Evolutionary conservation across 2,888 invertebrate species (phyloP), one percentile per base, ranked within the genome.

Genomic region (Chrysolina haemoptera): DNA sequence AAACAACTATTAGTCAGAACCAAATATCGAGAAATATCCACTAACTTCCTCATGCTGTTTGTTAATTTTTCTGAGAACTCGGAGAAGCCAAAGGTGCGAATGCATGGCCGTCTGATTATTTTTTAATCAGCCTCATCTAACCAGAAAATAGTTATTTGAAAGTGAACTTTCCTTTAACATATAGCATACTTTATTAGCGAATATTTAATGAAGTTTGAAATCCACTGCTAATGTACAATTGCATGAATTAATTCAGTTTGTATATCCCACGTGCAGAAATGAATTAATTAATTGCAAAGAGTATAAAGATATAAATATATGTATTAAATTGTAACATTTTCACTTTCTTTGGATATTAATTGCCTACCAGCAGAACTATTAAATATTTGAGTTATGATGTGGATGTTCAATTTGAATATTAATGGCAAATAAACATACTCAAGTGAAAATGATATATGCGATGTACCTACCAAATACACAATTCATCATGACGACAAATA

Each of bases 301-400:
- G n/a, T 14, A 5, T 8, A 27, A 59, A n/a, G n/a, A 27, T 27
- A 27, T 27, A 27, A 59, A 59, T 59, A 59, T 59, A 59, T 59
- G 59, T 35, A 0, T 9, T n/a, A 10, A 59, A 35, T n/a, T 59
- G 27, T n/a, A 3, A 35, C 14, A 22, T 16, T 59, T 59, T 27
- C 59, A 35, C 59, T 59, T 59, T 59, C 59, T 1, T 10, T 10
- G 9, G n/a, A n/a, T 14, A 59, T n/a, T 59, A 27, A 59, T 59
- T 59, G 59, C 35, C 59, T 59, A 59, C 59, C 59, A 59, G 59
- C 59, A 59, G 59, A 59, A 35, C 59, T 8, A 59, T 59, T 59
- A 59, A 59, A 59, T n/a, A n/a, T 27, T 16, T 27, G 1, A 59
- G 14, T 59, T 59, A 59, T 59, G n/a, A 14, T 4, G 8, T 27